Conservation (phyloP, 2,113 vertebrate species). For the Gobiocypris rarus region DNA sequence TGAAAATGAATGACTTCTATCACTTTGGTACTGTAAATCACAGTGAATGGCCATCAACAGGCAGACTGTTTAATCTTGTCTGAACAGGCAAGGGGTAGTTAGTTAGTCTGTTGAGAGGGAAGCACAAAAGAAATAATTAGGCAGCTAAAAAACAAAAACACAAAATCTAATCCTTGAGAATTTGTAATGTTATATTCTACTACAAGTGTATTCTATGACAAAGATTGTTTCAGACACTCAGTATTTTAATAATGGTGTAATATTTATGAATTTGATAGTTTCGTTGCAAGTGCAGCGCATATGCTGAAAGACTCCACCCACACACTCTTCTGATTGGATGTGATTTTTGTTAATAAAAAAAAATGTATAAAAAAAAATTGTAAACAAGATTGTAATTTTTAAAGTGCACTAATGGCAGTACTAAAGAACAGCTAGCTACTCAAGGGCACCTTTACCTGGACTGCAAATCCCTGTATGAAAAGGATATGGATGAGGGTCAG, state of each 20-base stretch:
- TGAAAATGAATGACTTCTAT: constrained; percentile 22
- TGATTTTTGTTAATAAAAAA: too few species aligned
- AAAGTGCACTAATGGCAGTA: constrained; percentile 19
- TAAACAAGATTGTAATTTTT: not conserved
- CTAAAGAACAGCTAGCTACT: not conserved
- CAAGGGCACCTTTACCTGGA: constrained; percentile 24
- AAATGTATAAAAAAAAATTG: too few species aligned
- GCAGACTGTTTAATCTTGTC: too few species aligned
- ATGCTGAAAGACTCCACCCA: too few species aligned
- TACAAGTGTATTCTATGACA: too few species aligned
- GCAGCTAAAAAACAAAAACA: not conserved
- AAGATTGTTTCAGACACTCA: too few species aligned
- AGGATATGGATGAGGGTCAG: not conserved
- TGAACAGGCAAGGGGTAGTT: not conserved
- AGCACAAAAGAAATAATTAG: not conserved
- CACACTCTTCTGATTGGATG: too few species aligned
- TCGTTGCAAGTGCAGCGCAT: too few species aligned
- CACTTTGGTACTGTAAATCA: not conserved
- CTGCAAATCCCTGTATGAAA: constrained; percentile 4
- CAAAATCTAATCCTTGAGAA: not conserved
- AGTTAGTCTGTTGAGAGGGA: not conserved
- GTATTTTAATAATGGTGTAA: too few species aligned
- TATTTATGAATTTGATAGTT: too few species aligned
- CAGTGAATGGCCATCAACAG: not conserved
- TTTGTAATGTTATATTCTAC: too few species aligned